Evolutionary conservation across 1,140 invertebrate genomes (phyloP).

Genomic region (Nautilus pompilius): DNA sequence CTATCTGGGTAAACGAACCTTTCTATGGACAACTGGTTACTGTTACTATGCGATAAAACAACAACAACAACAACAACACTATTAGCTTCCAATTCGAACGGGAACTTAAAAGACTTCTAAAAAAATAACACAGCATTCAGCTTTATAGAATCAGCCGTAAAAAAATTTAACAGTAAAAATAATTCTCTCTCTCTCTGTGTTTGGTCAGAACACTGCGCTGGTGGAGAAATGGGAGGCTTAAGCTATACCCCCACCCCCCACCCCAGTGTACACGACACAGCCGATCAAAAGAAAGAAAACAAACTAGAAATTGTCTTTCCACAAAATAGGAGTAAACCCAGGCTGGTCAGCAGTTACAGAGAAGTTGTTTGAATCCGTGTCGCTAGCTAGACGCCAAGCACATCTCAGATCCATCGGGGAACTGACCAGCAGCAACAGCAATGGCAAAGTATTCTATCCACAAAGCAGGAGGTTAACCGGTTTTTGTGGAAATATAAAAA

Average conservation of each 20-base stretch:
- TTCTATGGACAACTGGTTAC: not conserved
- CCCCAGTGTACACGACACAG: too few relatives aligned
- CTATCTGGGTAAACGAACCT: slow-evolving; percentile 38
- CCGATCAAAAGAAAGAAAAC: too few relatives aligned
- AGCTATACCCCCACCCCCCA: not conserved
- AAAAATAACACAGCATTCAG: slow-evolving; percentile 1
- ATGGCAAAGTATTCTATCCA: not conserved
- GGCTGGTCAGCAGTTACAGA: too few relatives aligned
- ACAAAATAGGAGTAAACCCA: too few relatives aligned
- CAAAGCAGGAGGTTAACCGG: not conserved
- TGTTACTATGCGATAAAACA: not conserved
- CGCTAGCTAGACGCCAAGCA: too few relatives aligned
- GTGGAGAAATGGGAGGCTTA: not conserved
- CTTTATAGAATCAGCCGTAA: not conserved
- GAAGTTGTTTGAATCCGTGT: too few relatives aligned
- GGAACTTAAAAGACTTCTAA: not conserved
- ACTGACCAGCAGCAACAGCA: not conserved
- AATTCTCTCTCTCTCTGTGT: too few relatives aligned
- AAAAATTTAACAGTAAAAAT: too few relatives aligned
- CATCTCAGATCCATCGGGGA: too few relatives aligned
- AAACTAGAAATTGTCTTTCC: too few relatives aligned
- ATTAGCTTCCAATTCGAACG: not conserved
- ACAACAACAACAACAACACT: slow-evolving; percentile 4
- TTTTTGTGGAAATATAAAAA: not conserved
- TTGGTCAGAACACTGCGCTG: too few relatives aligned